Conservation (phyloP, 2,797 vertebrate genomes). For the Cynodonichthys magdalenae region DNA sequence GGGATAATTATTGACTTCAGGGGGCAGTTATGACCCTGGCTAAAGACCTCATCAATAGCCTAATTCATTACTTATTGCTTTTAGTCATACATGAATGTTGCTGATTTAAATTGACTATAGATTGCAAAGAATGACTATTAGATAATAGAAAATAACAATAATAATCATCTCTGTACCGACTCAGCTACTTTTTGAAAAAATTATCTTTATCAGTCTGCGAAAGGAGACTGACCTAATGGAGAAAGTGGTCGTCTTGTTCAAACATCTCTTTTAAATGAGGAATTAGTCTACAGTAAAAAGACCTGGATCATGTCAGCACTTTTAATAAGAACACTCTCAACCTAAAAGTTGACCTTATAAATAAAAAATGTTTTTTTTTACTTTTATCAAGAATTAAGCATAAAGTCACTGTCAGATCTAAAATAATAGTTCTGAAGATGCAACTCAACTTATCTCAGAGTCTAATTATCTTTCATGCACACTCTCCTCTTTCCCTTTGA, state of each 20-base stretch:
- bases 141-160: conserved; percentile 72
- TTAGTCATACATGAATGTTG: conserved; percentile 76
- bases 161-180: conserved; percentile 43
- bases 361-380: conserved; percentile 1
- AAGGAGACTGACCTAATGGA: conserved; percentile 16
- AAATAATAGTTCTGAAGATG: conserved; percentile 38
- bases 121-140: conserved; percentile 68
- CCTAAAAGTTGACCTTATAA: background rate
- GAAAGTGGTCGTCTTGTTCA: conserved; percentile 6
- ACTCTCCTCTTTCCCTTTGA: conserved; percentile 48
- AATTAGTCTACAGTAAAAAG: background rate
- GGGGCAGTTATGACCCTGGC: conserved; percentile 82
- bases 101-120: conserved; percentile 79
- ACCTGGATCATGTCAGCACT: conserved; percentile 2
- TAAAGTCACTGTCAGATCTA: conserved; percentile 7
- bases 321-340: background rate
- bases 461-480: conserved; percentile 39
- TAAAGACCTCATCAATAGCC: conserved; percentile 85
- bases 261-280: background rate
- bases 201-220: conserved; percentile 52
- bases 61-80: conserved; percentile 84
- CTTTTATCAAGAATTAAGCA: conserved; percentile 19
- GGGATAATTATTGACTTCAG: conserved; percentile 84
- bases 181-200: conserved; percentile 66
- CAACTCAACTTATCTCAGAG: conserved; percentile 23